Evolutionary conservation across 2,113 vertebrate genomes (phyloP).

Genomic region (Arvicanthis niloticus): DNA sequence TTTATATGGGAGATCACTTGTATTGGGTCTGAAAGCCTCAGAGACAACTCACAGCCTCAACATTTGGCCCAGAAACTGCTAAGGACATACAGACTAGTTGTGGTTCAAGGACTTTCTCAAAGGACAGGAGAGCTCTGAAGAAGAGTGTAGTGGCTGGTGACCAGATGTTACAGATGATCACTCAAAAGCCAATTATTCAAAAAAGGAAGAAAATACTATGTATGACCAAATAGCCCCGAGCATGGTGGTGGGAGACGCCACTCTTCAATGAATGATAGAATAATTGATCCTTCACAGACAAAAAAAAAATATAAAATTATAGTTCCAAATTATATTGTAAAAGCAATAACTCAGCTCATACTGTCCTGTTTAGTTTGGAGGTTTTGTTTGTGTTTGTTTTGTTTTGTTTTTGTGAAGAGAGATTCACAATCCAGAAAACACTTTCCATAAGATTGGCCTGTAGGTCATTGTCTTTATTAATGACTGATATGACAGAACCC

Average conservation of each 20-base stretch:
- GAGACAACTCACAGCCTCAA: not conserved
- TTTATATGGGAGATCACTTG: too few species aligned
- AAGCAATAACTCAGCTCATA: not conserved
- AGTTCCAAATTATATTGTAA: not conserved
- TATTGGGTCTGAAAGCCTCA: too few species aligned
- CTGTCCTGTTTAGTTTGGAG: not conserved
- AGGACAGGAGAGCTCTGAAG: not conserved
- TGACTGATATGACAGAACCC: not conserved
- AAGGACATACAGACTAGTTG: not conserved
- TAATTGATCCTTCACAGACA: not conserved
- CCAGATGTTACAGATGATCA: not conserved
- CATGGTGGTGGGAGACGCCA: not conserved
- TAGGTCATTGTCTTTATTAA: not conserved
- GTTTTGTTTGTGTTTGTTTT: not conserved
- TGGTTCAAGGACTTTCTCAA: not conserved
- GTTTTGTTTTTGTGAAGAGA: not conserved
- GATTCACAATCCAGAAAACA: not conserved
- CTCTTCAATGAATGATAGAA: not conserved
- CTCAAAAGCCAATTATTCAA: not conserved
- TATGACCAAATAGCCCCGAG: not conserved
- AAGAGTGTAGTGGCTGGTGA: too few species aligned
- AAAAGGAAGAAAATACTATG: not conserved
- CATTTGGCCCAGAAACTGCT: not conserved
- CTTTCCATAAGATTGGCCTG: not conserved
- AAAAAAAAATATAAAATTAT: not conserved